Evolutionary conservation across 2,113 vertebrate species (phyloP), one percentile per base, ranked within the genome.

Genomic region (Steatornis caripensis): DNA sequence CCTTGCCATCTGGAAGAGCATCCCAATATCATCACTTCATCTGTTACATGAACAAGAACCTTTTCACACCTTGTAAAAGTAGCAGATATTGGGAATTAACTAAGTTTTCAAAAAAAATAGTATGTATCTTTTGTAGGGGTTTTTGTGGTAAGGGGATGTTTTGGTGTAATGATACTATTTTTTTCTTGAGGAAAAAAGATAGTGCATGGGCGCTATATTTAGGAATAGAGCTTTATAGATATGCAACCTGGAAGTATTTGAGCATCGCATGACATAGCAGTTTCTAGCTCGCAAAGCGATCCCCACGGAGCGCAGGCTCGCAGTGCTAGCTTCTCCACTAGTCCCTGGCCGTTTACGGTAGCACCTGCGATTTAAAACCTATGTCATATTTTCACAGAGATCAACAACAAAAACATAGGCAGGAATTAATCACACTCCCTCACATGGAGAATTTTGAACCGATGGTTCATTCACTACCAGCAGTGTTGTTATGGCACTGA

Each of bases 1-100:
- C 84, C 32, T 77, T 97, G 97, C 96, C 98, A 98, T 97, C 97
- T 98, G 98, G 98, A 98, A 96, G 86, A 65, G 84, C 80, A 92
- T 98, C 98, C 97, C 97, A 98, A 95, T 93, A 96, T 95, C 96
- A 98, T 96, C 97, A 96, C 98, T 98, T 99, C 96, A 98, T 98
- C 97, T 98, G 84, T 95, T 96, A 95, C 21, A 9, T 93, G 97
- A 98, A 97, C 97, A 97, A 98, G 95, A 98, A 97, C 95, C 93
- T 96, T 97, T 96, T 98, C 96, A 98, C 95, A 96, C 87, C 72
- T 84, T 93, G 76, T 93, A 98, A n/a, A n/a, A 95, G 80, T 90
- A 81, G 62, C 43, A 96, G 76, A 78, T 79, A 95, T 39, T 54
- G 66, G 76, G 49, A 87, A 91, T 84, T 84, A 90, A 92, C 36